Evolutionary conservation across 1,140 invertebrate genomes (phyloP).

Genomic region (Cryptotermes secundus): DNA sequence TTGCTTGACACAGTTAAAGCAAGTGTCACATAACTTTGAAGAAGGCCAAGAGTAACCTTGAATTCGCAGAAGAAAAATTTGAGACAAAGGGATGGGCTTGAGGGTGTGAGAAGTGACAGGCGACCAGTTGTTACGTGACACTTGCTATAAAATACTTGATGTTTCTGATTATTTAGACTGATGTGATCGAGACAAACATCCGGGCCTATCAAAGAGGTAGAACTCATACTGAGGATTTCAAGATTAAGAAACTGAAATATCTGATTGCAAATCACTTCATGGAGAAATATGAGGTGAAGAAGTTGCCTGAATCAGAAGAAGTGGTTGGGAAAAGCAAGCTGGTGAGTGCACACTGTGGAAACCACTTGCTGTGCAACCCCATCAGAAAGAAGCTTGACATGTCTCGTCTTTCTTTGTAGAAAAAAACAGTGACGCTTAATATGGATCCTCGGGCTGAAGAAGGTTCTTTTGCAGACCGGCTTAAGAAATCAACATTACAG

Average conservation of each 20-base stretch:
- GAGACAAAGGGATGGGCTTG: too few species aligned
- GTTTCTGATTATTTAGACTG: background rate
- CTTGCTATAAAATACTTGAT: too few species aligned
- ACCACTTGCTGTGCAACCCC: background rate
- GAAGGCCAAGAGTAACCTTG: too few species aligned
- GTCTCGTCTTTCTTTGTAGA: background rate
- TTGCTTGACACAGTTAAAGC: too few species aligned
- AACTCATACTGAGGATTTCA: background rate
- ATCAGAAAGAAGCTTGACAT: background rate
- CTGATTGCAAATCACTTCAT: constrained; percentile 24
- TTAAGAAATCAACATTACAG: background rate
- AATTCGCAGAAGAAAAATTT: too few species aligned
- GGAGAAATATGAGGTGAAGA: constrained; percentile 1
- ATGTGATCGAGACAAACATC: constrained; percentile 18
- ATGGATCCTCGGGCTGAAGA: constrained; percentile 15
- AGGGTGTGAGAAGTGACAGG: too few species aligned
- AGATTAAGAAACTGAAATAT: background rate
- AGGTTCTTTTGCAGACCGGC: background rate
- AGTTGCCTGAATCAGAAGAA: constrained; percentile 16
- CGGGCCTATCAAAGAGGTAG: background rate
- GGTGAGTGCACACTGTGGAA: background rate
- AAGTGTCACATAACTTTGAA: too few species aligned
- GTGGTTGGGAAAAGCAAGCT: constrained; percentile 21
- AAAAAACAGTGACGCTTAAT: background rate
- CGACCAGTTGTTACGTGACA: too few species aligned